Evolutionary conservation across 1,140 invertebrate species (phyloP), one percentile per base, ranked within the genome.

Genomic region (Leptopilina clavipes): DNA sequence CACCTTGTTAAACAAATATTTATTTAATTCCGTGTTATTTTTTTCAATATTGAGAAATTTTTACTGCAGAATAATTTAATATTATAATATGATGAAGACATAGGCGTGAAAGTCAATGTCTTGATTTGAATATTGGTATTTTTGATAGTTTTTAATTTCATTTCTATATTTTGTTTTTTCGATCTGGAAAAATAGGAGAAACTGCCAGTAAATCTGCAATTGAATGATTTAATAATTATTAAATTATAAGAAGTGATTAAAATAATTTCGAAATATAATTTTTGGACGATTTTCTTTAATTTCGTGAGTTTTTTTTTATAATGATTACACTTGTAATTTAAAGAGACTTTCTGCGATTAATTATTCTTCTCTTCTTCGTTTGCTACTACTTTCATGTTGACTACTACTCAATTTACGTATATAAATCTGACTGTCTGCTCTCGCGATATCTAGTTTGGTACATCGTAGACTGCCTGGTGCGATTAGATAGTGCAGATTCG

Each of bases 401-500:
- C 19, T n/a, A 19, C 22, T 37, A 65, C 59, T 65, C 56, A 25
- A 59, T 59, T 59, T 59, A 59, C 56, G 19, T 31, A 31, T 54
- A 17, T 54, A 19, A 18, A 8, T 54, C n/a, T 19, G 52, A 12
- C 59, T 65, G 59, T 65, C 22, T 65, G 22, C 56, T 59, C 52
- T 31, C 56, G 18, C 10, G 56, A 59, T 59, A 59, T 59, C 56
- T 65, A n/a, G 14, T 31, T 31, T 65, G 59, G 59, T 37, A 65
- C 59, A 65, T 65, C 59, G 59, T 65, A 65, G 59, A 19, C 70
- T 54, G 45, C 18, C 56, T 74, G 54, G 40, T 75, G 54, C 76
- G 73, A 78, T 75, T 79, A 76, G 74, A 76, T 79, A 74, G 74
- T 65, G 70, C 14, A 79, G 77, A 79, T 79, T 75, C 43, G 74